Base-by-base conservation (phyloP, 1,140 invertebrate species). In the Doryteuthis pealeii region DNA sequence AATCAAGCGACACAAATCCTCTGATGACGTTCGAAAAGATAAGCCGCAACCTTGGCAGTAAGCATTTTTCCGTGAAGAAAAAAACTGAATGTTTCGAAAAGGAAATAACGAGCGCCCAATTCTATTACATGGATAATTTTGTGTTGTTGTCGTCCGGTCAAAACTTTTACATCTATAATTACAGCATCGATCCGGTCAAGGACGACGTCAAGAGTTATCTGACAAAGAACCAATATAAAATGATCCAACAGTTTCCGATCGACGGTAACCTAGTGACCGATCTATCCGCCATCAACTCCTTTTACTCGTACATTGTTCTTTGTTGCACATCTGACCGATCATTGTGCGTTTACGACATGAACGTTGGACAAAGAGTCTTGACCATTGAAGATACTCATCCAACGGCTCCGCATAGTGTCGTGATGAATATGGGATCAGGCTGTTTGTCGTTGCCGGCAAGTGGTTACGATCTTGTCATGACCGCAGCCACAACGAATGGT, bases 91-190 rank as follows among this genome's bases (percentile, higher is more conserved):
- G 69, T 2, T 87, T 85, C 67, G 71, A 71, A 26, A 86, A 86
- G 70, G 84, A 83, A 74, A 78, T 89, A 12, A 81, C 79, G 15
- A 77, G 78, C 79, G 85, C 81, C 22, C 85, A 87, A 77, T 89
- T 89, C 79, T 89, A 85, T 75, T 89, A 88, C 74, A 82, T 89
- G 80, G 88, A 89, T 75, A 86, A 86, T 70, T 89, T 89, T 77
- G 81, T 89, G 15, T 67, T 89, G 8, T 18, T 87, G 35, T 79
- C 85, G 33, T 80, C 79, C 67, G 87, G 85, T 40, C 84, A 84
- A 73, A 74, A 70, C 31, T 69, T 89, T 33, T 83, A 79, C 72
- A 70, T 89, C 74, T 89, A 88, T 78, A 88, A 88, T 77, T 89
- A 88, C 73, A 73, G 81, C 65, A 70, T 89, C 40, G 83, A 88